Evolutionary conservation across 2,888 invertebrate species (phyloP).

Genomic region (Drosophila picticornis): DNA sequence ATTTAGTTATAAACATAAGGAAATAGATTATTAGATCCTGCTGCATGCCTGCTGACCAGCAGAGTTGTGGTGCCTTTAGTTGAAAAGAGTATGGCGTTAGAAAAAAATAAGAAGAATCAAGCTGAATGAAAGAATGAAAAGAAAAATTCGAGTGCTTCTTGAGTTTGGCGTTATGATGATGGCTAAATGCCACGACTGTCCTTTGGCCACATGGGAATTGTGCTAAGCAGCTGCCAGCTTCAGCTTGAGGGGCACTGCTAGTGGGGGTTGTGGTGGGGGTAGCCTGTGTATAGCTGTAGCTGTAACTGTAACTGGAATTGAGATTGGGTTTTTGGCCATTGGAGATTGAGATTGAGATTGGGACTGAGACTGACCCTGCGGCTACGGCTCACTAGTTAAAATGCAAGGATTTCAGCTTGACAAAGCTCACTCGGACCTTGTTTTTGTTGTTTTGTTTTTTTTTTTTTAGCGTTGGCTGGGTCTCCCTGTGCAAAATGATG

Average conservation of each 20-base stretch:
- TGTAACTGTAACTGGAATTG: constrained; percentile 21
- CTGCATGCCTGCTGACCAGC: background rate
- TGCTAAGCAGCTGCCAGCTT: constrained; percentile 47
- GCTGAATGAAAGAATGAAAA: constrained; percentile 9
- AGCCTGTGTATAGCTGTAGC: background rate
- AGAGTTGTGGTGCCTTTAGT: background rate
- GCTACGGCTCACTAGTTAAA: constrained; percentile 79
- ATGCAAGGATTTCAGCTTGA: constrained; percentile 70
- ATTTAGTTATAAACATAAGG: background rate
- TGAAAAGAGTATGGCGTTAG: constrained; percentile 12
- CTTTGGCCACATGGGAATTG: constrained; percentile 75
- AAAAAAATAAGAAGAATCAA: constrained; percentile 5
- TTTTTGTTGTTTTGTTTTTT: background rate
- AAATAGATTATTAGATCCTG: background rate
- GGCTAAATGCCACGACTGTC: constrained; percentile 78
- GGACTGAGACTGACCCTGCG: constrained; percentile 52
- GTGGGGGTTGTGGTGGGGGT: background rate
- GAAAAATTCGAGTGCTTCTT: constrained; percentile 39
- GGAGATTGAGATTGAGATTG: constrained; percentile 47
- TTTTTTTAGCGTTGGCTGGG: background rate
- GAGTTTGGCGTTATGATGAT: constrained; percentile 73
- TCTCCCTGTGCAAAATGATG: constrained; percentile 34
- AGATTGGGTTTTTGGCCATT: background rate
- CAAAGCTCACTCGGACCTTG: constrained; percentile 6
- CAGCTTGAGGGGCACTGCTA: background rate